Percentiles rank a stretch among this genome's conserved stretches.
Evolutionary conservation across 2,888 invertebrate genomes (phyloP).

Genomic region (Micoletzkya japonica): DNA sequence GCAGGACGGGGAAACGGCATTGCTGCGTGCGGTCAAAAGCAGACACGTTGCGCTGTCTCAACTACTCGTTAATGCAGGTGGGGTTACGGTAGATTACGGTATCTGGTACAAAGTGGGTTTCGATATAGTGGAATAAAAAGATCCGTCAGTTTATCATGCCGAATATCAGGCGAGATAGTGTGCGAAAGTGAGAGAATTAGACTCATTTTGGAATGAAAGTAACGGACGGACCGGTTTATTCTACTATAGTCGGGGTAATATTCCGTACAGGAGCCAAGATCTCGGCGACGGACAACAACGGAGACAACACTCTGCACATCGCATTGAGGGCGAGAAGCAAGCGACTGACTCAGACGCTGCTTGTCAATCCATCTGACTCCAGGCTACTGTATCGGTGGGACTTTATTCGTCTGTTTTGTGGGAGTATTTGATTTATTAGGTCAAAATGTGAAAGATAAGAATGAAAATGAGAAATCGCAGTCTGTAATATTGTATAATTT

Average conservation of each 20-base stretch:
- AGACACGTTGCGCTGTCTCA: slow-evolving; percentile 89
- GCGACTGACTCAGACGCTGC: slow-evolving; percentile 70
- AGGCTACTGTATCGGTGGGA: slow-evolving; percentile 65
- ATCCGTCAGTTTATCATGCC: too few relatives aligned
- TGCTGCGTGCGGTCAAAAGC: slow-evolving; percentile 84
- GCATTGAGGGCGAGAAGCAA: slow-evolving; percentile 91
- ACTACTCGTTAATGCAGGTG: slow-evolving; percentile 79
- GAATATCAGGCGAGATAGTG: too few relatives aligned
- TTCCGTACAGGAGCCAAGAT: slow-evolving; percentile 79
- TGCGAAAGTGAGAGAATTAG: too few relatives aligned
- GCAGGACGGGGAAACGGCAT: slow-evolving; percentile 88
- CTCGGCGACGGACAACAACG: slow-evolving; percentile 74
- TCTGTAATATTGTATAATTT: too few relatives aligned
- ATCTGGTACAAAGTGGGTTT: background rate
- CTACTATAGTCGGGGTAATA: background rate
- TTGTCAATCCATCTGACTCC: slow-evolving; percentile 93
- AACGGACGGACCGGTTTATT: too few relatives aligned
- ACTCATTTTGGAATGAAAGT: too few relatives aligned
- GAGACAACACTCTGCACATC: slow-evolving; percentile 92
- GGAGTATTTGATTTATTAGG: background rate
- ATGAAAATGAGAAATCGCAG: too few relatives aligned
- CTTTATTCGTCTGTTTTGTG: background rate
- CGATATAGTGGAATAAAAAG: too few relatives aligned
- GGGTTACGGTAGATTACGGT: slow-evolving; percentile 61
- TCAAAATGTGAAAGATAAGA: too few relatives aligned